Conservation (phyloP, 2,797 vertebrate genomes). For the Etheostoma perlongum region DNA sequence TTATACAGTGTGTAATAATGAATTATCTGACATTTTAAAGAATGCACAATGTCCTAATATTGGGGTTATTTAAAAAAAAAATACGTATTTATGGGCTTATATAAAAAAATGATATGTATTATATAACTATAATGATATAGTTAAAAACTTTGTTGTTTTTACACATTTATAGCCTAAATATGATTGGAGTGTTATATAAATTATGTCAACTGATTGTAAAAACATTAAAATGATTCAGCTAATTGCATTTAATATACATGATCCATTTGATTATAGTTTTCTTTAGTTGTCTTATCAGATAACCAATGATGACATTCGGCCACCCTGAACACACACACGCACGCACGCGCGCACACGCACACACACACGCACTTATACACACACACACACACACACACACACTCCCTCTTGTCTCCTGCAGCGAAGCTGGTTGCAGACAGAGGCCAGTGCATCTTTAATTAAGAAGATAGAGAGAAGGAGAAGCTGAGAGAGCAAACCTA, state of each 20-base stretch:
- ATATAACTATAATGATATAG: background rate
- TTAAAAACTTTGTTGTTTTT: background rate
- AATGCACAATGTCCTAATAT: background rate
- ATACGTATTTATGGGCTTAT: no score
- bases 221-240: no score
- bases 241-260: no score
- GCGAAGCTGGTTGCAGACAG: slow-evolving; percentile 32
- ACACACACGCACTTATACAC: background rate
- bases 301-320: no score
- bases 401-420: slow-evolving; percentile 7
- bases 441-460: slow-evolving; percentile 60
- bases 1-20: background rate
- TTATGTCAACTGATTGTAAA: background rate
- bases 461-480: slow-evolving; percentile 50
- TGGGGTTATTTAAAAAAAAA: background rate
- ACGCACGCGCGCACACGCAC: background rate
- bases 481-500: slow-evolving; percentile 60
- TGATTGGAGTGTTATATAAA: background rate
- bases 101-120: background rate
- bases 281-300: background rate
- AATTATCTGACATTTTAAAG: background rate
- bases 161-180: background rate
- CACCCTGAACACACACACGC: background rate
- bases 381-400: background rate
- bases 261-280: background rate